Base-by-base conservation (phyloP, 2,797 vertebrate species). In the Paratrypauchen microcephalus region DNA sequence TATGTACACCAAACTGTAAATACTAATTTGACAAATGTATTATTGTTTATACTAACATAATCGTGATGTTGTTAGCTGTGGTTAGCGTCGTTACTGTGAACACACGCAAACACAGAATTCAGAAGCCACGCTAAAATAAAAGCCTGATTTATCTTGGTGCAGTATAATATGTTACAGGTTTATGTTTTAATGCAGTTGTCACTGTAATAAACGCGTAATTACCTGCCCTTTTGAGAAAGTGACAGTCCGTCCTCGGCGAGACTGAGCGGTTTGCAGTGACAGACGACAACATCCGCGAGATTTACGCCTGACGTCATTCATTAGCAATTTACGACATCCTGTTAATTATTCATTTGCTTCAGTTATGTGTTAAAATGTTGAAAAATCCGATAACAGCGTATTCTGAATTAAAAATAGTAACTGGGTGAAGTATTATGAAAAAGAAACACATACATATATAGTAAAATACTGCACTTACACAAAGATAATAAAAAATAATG, bases 261-360 rank as follows among this genome's bases (percentile, higher is more conserved):
- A 11, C 70, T 72, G 69, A 73, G 76, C 70, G 70, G 60, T 81
- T 75, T 71, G 83, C 77, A 66, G 73, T 72, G 28, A 73, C 72
- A 57, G 72, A 73, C 47, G 71, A 72, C 83, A 65, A 84, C 83
- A 79, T 86, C 82, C 86, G 82, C 60, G 61, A 59, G 79, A 69
- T 78, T 81, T 73, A 69, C 77, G n/a, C n/a, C n/a, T n/a, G n/a
- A n/a, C n/a, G 68, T 77, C 73, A 82, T 65, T 65, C 21, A 68
- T 5, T 1, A 18, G 16, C 26, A 23, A 30, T 18, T 23, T 26
- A 67, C 65, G 36, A 1, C 2, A 15, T 32, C 19, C n/a, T 11
- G 32, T 62, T 62, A 62, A 39, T 45, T 23, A 62, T 60, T 36
- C 3, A 60, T n/a, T n/a, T 18, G 28, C 28, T 12, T 8, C 8